Conservation (phyloP, 2,888 invertebrate species). For the Andrena haemorrhoa region DNA sequence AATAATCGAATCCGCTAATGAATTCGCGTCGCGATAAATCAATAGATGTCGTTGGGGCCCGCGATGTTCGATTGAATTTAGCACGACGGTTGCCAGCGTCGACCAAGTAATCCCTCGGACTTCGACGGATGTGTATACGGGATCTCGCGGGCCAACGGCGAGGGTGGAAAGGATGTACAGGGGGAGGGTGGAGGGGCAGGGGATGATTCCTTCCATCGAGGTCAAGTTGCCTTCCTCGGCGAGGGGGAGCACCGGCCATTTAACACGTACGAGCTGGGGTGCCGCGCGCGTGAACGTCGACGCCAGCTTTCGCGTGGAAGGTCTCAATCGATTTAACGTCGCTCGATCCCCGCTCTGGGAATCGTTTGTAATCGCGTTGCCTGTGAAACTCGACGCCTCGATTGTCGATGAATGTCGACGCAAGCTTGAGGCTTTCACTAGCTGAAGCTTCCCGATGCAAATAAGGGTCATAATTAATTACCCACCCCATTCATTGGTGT, state of each 20-base stretch:
- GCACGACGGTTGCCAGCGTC: background rate
- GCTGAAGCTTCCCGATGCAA: no score
- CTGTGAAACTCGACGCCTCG: background rate
- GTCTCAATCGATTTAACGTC: conserved; percentile 32
- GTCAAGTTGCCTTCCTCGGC: conserved; percentile 33
- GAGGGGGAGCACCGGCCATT: conserved; percentile 24
- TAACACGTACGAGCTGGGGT: conserved; percentile 27
- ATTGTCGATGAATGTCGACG: no score
- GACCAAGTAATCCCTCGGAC: background rate
- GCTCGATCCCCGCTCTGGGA: background rate
- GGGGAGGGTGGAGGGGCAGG: background rate
- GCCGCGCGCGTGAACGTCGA: conserved; percentile 24
- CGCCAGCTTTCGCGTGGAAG: conserved; percentile 17
- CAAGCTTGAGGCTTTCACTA: no score
- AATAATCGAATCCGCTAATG: conserved; percentile 1
- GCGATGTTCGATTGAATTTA: background rate
- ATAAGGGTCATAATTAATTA: no score
- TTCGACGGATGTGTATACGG: background rate
- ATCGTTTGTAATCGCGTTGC: conserved; percentile 5
- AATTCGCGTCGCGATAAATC: conserved; percentile 12
- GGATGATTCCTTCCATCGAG: conserved; percentile 41
- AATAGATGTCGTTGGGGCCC: background rate
- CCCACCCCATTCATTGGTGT: no score
- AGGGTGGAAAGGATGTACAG: background rate
- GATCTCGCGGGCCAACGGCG: background rate